Percentiles rank a stretch among this genome's conserved stretches.
Conservation (phyloP, 2,797 vertebrate species). For the Nasua narica region DNA sequence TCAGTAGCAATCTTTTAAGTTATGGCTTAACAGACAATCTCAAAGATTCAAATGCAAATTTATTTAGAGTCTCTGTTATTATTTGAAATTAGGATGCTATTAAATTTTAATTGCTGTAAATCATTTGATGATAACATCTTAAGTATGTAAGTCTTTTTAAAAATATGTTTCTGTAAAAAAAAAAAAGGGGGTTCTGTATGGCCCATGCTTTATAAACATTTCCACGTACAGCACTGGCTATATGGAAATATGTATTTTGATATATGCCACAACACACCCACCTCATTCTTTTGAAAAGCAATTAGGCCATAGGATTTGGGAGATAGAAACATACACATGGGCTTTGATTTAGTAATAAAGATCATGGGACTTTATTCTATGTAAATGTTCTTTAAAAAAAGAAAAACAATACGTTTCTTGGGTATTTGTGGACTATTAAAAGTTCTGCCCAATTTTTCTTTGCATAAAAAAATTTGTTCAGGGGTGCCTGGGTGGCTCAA, state of each 20-base stretch:
- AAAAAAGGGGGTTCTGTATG: background rate
- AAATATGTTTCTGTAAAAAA: background rate
- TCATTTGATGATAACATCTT: background rate
- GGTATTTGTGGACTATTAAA: background rate
- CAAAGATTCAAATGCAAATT: background rate
- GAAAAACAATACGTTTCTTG: background rate
- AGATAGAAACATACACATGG: background rate
- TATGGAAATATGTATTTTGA: background rate
- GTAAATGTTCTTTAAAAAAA: background rate
- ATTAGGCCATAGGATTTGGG: background rate
- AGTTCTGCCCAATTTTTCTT: background rate
- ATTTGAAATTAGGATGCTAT: background rate
- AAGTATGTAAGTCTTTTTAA: background rate
- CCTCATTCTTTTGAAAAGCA: background rate
- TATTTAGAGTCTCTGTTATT: background rate
- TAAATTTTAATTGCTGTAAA: background rate
- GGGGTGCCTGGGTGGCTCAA: too few relatives aligned
- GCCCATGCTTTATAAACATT: background rate
- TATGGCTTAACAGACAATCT: background rate
- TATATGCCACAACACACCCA: background rate
- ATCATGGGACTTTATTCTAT: background rate
- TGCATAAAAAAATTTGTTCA: background rate
- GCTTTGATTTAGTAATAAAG: background rate
- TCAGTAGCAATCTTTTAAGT: background rate
- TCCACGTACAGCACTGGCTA: background rate